Evolutionary conservation across 2,797 vertebrate genomes (phyloP), one percentile per base, ranked within the genome.

Genomic region (Crocodylus rhombifer): DNA sequence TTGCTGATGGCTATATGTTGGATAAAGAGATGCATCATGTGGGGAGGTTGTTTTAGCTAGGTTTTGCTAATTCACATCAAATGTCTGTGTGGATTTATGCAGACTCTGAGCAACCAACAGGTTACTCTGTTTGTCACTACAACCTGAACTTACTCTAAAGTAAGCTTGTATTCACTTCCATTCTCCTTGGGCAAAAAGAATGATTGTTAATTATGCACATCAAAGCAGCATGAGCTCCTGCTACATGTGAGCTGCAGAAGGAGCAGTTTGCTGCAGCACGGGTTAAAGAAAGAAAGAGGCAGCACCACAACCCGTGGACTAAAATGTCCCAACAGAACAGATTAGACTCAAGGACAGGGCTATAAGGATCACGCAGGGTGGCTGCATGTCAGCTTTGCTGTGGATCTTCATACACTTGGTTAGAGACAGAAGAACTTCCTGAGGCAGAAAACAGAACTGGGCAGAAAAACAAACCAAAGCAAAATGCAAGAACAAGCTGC

Each of bases 351-450:
- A 71, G 18, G 33, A 7, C 5, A 1, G n/a, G 28, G 5, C 36
- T 17, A n/a, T 12, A 26, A 0, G 0, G 36, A 18, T 23, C 51
- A 11, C 1, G 0, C 62, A 7, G 64, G 26, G 80, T 69, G 84
- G 56, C 12, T 0, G 1, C 12, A 23, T 62, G 23, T 25, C 61
- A 62, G 61, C 7, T 81, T 81, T 26, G 15, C 36, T 0, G 1
- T 71, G 51, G 77, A 23, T 1, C 1, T 1, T 16, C 75, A 18
- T 13, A 23, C 14, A 7, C 18, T 4, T 0, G 8, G 79, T 58
- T 6, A 18, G 80, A 7, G 20, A 61, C 36, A 80, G 26, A 81
- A 92, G 23, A 85, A 56, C 42, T 87, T 21, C 20, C 1, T 0
- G 20, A 25, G 89, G 79, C 56, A 57, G 62, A 61, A 85, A 51